A percentile compares a stretch with the other conserved stretches of the same genome.
phyloP scores from a whole-genome alignment of 2,888 invertebrate species.

The Physocephala rufipes region DNA sequence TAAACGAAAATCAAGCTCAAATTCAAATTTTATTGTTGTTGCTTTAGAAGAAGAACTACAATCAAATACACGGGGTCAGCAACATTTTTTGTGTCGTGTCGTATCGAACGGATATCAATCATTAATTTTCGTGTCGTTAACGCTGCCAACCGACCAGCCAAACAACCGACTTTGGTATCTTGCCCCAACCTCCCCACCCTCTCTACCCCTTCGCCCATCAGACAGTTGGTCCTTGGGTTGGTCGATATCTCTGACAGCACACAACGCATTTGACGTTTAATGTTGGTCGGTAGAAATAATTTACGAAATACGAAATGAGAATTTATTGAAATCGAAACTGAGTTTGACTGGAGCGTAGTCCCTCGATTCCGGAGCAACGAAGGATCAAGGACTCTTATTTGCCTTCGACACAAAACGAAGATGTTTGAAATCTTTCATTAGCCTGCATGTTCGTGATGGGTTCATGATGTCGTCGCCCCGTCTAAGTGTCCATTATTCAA shows the following conservation, averaged over 20 bases:
- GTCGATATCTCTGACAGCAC: constrained; percentile 25
- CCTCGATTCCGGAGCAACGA: neutral
- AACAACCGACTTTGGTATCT: too few relatives aligned
- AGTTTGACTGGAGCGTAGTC: neutral
- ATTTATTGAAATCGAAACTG: constrained; percentile 46
- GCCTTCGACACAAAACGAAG: constrained; percentile 4
- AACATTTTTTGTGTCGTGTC: neutral
- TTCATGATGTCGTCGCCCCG: neutral
- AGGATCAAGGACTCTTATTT: neutral
- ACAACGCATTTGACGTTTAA: constrained; percentile 14
- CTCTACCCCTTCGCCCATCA: neutral
- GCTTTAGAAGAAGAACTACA: constrained; percentile 13
- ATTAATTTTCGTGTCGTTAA: constrained; percentile 52
- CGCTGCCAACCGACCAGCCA: constrained; percentile 41
- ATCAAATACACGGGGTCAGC: neutral
- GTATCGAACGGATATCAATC: constrained; percentile 49
- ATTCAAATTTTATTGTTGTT: constrained; percentile 12
- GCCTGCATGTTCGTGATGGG: constrained; percentile 21
- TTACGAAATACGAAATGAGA: constrained; percentile 48
- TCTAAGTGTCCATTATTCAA: constrained; percentile 20
- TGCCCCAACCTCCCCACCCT: too few relatives aligned
- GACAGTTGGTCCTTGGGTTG: constrained; percentile 33
- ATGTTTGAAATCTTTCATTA: constrained; percentile 33
- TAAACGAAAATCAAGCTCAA: constrained; percentile 27
- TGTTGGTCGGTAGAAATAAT: constrained; percentile 40